Evolutionary conservation across 2,113 vertebrate genomes (phyloP).

Genomic region (Dicerorhinus sumatrensis): DNA sequence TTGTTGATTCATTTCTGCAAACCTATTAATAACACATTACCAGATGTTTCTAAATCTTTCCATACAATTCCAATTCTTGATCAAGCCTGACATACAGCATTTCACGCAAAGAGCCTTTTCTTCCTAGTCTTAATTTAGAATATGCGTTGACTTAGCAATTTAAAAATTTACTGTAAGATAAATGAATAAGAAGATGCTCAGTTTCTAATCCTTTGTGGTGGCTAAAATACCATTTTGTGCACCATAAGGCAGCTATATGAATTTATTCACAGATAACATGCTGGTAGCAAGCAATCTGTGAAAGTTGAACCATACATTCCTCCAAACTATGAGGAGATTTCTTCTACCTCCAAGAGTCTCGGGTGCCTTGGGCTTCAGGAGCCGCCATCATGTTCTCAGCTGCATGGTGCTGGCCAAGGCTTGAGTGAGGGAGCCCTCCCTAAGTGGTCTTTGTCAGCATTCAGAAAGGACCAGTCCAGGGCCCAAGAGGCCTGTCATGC

Average conservation of each 20-base stretch:
- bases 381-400: not conserved
- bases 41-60: constrained; percentile 74
- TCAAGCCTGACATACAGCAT: constrained; percentile 48
- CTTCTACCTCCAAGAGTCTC: not conserved
- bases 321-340: not conserved
- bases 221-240: constrained; percentile 33
- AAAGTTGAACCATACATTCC: not conserved
- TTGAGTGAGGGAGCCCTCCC: not conserved
- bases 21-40: constrained; percentile 79
- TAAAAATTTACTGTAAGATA: constrained; percentile 56
- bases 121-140: constrained; percentile 69
- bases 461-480: not conserved
- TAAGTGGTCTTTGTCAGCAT: not conserved
- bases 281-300: not conserved
- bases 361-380: not conserved
- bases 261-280: constrained; percentile 3
- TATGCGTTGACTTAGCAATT: constrained; percentile 56
- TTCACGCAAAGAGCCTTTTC: constrained; percentile 59
- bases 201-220: constrained; percentile 35
- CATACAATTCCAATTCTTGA: constrained; percentile 52
- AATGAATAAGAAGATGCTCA: constrained; percentile 48
- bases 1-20: constrained; percentile 63
- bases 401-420: too few relatives aligned
- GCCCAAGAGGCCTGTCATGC: not conserved
- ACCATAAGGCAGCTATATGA: not conserved